A percentile compares a stretch with the other conserved stretches of the same genome.
Conservation (phyloP, 92 coral and sea anemone genomes). For the Hydrozoanthus gracilis region DNA sequence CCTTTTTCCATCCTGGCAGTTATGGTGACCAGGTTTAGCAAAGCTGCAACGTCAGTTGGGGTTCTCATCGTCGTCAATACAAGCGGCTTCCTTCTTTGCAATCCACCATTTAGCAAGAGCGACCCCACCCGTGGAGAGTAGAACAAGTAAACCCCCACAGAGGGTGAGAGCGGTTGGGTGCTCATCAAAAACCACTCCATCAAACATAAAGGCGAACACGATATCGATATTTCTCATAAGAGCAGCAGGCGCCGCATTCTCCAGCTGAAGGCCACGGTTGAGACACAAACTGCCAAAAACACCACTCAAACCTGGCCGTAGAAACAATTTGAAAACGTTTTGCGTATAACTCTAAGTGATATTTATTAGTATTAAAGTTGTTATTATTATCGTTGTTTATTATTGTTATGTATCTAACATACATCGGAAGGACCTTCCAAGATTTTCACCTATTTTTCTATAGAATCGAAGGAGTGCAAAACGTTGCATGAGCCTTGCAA, state of each 20-base stretch:
- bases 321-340: background rate
- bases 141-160: conserved; percentile 72
- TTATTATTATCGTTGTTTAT: no score
- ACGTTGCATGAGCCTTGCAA: no score
- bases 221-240: conserved; percentile 90
- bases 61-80: background rate
- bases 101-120: conserved; percentile 79
- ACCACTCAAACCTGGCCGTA: conserved; percentile 70
- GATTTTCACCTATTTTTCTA: no score
- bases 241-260: conserved; percentile 91
- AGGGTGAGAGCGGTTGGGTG: conserved; percentile 68
- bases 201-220: conserved; percentile 79
- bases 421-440: no score
- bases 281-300: conserved; percentile 84
- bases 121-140: conserved; percentile 73
- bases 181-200: conserved; percentile 68
- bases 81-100: background rate
- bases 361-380: no score
- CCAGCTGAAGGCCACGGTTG: conserved; percentile 86
- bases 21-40: background rate
- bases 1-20: background rate
- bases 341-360: no score
- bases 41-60: background rate
- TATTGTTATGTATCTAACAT: no score
- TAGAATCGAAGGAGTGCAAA: no score